Evolutionary conservation across 2,113 vertebrate genomes (phyloP).

Genomic region (Peromyscus polionotus): DNA sequence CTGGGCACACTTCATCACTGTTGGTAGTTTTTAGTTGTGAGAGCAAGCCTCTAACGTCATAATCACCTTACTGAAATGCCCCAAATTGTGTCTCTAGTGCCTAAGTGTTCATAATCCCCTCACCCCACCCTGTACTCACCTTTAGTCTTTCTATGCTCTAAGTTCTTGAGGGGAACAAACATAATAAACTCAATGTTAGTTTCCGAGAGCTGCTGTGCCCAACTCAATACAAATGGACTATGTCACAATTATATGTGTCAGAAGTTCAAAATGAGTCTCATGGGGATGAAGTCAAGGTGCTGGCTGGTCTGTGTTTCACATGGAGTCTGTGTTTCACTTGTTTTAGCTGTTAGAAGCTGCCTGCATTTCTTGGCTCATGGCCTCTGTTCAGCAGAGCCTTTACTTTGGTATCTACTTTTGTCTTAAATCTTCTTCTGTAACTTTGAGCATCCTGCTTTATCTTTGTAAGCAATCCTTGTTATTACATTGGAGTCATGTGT

Average conservation of each 20-base stretch:
- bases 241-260: background rate
- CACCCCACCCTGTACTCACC: background rate
- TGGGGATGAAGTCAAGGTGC: background rate
- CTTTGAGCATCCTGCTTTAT: background rate
- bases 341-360: background rate
- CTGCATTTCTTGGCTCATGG: background rate
- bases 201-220: background rate
- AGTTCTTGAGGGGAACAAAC: background rate
- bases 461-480: background rate
- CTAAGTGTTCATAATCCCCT: background rate
- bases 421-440: background rate
- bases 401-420: background rate
- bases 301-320: background rate
- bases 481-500: background rate
- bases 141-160: background rate
- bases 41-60: background rate
- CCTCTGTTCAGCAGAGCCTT: background rate
- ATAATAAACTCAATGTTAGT: background rate
- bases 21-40: background rate
- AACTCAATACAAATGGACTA: background rate
- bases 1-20: background rate
- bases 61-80: background rate
- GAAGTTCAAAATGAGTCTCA: background rate
- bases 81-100: background rate
- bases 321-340: background rate